Conservation (phyloP, 2,797 vertebrate species). For the Nyctibius grandis region DNA sequence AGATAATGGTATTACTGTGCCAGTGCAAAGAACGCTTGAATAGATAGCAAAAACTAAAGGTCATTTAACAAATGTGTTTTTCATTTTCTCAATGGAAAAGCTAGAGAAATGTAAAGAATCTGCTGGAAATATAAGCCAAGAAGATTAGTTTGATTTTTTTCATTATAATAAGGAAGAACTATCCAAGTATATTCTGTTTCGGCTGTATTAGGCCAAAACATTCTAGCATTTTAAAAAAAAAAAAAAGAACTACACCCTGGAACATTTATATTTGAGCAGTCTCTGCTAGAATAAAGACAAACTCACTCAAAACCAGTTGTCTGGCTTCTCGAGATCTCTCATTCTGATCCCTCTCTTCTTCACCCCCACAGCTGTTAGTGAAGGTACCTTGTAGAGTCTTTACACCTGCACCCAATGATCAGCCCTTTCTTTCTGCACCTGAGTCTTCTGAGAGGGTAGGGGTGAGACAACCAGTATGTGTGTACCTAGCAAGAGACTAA, state of each 20-base stretch:
- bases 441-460: background rate
- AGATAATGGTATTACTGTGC: slow-evolving; percentile 29
- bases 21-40: background rate
- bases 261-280: background rate
- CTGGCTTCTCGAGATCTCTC: background rate
- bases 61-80: slow-evolving; percentile 43
- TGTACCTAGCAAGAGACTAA: background rate
- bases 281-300: background rate
- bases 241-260: background rate
- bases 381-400: background rate
- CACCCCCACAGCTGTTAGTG: background rate
- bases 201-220: background rate
- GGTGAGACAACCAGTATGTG: fast-evolving
- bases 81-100: slow-evolving; percentile 37
- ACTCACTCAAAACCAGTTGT: background rate
- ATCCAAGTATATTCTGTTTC: background rate
- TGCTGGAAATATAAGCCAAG: background rate
- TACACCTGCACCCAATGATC: background rate
- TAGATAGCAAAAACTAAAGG: slow-evolving; percentile 38
- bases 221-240: background rate
- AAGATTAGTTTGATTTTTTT: background rate
- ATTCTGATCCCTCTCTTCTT: background rate
- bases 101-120: background rate
- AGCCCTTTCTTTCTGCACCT: background rate
- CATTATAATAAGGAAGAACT: background rate